Base-by-base conservation (phyloP, 2,797 vertebrate genomes). In the Hoplostethus atlanticus region DNA sequence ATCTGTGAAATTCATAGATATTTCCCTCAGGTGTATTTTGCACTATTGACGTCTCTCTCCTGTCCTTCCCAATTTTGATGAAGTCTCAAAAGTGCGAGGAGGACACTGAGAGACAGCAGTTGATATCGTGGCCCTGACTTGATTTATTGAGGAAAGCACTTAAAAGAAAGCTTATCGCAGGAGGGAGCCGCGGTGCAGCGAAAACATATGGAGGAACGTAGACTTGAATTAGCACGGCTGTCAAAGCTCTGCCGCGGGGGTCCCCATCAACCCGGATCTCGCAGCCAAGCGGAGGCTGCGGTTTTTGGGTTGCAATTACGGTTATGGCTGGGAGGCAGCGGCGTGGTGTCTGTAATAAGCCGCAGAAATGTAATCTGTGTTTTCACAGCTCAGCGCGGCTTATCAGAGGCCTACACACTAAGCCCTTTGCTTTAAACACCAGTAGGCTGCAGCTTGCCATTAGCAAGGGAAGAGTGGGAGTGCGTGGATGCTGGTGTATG, bases 311-410 rank as follows among this genome's bases (percentile, higher is more conserved):
- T 42, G 68, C 83, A 85, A 91, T 91, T 89, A 90, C 55, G 44
- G 50, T 80, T 28, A 60, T 73, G 82, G 85, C 90, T 80, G 52
- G 55, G 78, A 91, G 89, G 91, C 87, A 85, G 80, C 89, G 73
- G 81, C 72, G n/a, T 31, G 58, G 76, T 76, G 79, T 84, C 88
- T 84, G 76, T 81, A 88, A 90, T 91, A 91, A 93, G 83, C 91
- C 68, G 44, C 80, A 80, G 88, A 93, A 93, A 92, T 91, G 89
- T 93, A 95, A 95, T 94, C 94, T 93, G 89, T 93, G 89, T 94
- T 94, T 94, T 94, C 92, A 93, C 93, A 93, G 94, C 93, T 94
- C 91, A 87, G 84, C 64, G 70, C 9, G 15, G 93, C 93, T 95
- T 95, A 95, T 95, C 93, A 65, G 89, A 77, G 84, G 79, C 90